Evolutionary conservation across 2,113 vertebrate genomes (phyloP).

Genomic region (Syngnathoides biaculeatus): DNA sequence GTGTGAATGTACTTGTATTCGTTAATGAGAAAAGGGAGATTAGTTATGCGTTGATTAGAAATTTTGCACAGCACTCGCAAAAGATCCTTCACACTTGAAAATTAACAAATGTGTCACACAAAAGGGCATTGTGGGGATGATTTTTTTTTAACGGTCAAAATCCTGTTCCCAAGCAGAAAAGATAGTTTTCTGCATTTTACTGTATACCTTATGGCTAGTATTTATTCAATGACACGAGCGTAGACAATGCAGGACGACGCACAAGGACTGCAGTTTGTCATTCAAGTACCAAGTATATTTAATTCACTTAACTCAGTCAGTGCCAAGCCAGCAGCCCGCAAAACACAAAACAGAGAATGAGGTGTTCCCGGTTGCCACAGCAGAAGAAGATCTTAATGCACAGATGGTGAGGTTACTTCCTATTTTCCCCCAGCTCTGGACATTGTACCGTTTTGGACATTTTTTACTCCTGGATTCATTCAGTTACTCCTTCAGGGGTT

Average conservation of each 20-base stretch:
- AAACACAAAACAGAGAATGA: constrained; percentile 49
- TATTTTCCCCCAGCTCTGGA: constrained; percentile 13
- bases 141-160: not conserved
- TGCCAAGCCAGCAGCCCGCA: constrained; percentile 45
- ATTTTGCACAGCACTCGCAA: constrained; percentile 1
- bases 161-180: not conserved
- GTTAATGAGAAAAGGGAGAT: not conserved
- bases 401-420: constrained; percentile 30
- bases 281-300: constrained; percentile 25
- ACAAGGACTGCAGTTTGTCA: constrained; percentile 34
- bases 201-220: not conserved
- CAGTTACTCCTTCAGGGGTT: not conserved
- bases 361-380: constrained; percentile 39
- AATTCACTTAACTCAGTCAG: constrained; percentile 18
- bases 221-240: not conserved
- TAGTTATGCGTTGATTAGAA: constrained; percentile 2
- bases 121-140: constrained; percentile 3
- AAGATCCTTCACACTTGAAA: constrained; percentile 2
- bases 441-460: not conserved
- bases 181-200: not conserved
- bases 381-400: constrained; percentile 20
- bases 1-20: not conserved
- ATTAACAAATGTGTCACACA: not conserved
- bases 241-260: not conserved
- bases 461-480: not conserved